Conservation (phyloP, 2,888 invertebrate genomes). For the Galerucella calmariensis region DNA sequence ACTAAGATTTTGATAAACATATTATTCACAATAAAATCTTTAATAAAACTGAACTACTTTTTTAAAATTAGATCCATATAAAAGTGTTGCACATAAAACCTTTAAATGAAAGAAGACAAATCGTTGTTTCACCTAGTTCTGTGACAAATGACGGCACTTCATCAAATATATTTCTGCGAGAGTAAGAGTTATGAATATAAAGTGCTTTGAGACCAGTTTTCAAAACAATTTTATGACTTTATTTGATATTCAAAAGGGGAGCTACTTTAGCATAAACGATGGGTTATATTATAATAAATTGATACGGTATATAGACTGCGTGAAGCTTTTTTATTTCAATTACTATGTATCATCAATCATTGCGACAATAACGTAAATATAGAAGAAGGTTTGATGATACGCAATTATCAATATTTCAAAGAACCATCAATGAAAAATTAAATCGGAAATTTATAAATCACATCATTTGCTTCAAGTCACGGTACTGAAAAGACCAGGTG, state of each 20-base stretch:
- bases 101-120: constrained; percentile 30
- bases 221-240: constrained; percentile 50
- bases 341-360: constrained; percentile 38
- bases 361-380: constrained; percentile 35
- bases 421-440: not conserved
- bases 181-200: constrained; percentile 54
- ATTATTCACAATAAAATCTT: no score
- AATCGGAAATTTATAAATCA: not conserved
- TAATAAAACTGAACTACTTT: not conserved
- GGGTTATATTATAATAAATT: constrained; percentile 35
- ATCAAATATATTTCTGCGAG: constrained; percentile 57
- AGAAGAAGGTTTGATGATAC: constrained; percentile 29
- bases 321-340: constrained; percentile 31
- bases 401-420: constrained; percentile 13
- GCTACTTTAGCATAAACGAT: constrained; percentile 30
- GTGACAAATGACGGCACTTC: constrained; percentile 58
- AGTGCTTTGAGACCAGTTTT: constrained; percentile 51
- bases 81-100: constrained; percentile 23
- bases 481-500: not conserved
- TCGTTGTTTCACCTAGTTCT: constrained; percentile 55
- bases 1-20: no score
- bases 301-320: constrained; percentile 30
- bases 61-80: not conserved
- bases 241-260: constrained; percentile 52
- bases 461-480: not conserved